phyloP scores from a whole-genome alignment of 2,888 invertebrate species.

The Muscina levida region DNA sequence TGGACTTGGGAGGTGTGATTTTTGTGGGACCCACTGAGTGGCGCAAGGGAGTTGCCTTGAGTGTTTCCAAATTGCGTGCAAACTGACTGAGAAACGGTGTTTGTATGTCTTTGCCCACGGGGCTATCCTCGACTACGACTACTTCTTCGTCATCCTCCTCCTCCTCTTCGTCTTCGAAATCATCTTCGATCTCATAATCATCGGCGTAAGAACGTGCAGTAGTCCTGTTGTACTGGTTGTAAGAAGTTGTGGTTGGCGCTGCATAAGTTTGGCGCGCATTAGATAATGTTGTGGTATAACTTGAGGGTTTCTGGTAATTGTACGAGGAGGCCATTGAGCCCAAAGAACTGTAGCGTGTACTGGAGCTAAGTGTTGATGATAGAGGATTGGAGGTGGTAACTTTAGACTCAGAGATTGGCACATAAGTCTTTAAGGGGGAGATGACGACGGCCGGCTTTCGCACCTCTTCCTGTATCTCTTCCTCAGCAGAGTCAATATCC shows the following conservation, averaged over 20 bases:
- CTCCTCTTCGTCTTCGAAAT: constrained; percentile 56
- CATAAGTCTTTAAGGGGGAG: constrained; percentile 48
- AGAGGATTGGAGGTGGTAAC: constrained; percentile 43
- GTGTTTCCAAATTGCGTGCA: constrained; percentile 71
- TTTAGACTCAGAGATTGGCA: constrained; percentile 55
- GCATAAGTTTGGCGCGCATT: constrained; percentile 58
- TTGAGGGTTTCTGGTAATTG: constrained; percentile 50
- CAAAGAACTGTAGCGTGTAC: constrained; percentile 66
- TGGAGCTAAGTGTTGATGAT: constrained; percentile 40
- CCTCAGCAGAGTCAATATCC: constrained; percentile 38
- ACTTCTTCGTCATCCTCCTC: constrained; percentile 67
- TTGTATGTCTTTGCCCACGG: constrained; percentile 59
- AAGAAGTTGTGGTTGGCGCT: constrained; percentile 51
- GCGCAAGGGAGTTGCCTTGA: constrained; percentile 69
- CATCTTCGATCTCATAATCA: constrained; percentile 45
- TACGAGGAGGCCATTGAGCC: constrained; percentile 43
- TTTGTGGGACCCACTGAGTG: constrained; percentile 61
- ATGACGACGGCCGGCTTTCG: constrained; percentile 39
- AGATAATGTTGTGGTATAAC: constrained; percentile 41
- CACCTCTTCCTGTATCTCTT: constrained; percentile 30
- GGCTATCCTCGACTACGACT: constrained; percentile 59
- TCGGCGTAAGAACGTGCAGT: constrained; percentile 19
- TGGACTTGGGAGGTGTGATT: constrained; percentile 52
- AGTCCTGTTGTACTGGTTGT: not conserved
- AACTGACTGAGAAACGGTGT: constrained; percentile 74